phyloP scores from a whole-genome alignment of 2,888 invertebrate species.

The Synergus gifuensis region DNA sequence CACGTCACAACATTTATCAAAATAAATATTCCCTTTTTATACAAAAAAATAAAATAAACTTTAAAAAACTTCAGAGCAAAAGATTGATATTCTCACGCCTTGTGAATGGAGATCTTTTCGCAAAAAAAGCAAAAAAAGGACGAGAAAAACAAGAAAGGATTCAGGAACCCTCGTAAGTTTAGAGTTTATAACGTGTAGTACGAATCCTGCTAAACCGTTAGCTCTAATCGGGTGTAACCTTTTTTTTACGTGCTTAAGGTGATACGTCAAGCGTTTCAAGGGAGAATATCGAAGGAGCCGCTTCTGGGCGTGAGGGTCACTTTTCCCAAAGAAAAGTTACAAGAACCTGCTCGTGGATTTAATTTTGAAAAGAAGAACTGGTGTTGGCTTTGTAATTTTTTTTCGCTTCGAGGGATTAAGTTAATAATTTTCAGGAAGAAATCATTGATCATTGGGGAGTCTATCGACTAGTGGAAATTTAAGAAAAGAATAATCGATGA shows the following conservation, averaged over 20 bases:
- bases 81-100: conserved; percentile 48
- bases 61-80: background rate
- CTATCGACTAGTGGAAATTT: background rate
- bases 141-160: conserved; percentile 44
- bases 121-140: conserved; percentile 44
- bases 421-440: conserved; percentile 46
- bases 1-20: conserved; percentile 7
- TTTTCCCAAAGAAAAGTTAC: conserved; percentile 14
- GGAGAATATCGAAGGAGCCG: conserved; percentile 13
- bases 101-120: background rate
- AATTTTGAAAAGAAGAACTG: conserved; percentile 9
- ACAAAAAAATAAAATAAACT: conserved; percentile 26
- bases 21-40: background rate
- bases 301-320: conserved; percentile 8
- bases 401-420: conserved; percentile 39
- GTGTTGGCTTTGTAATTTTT: background rate
- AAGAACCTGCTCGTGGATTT: conserved; percentile 26
- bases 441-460: conserved; percentile 31
- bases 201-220: conserved; percentile 44
- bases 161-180: background rate
- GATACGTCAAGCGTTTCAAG: conserved; percentile 39
- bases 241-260: conserved; percentile 24
- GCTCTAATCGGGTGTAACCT: conserved; percentile 50
- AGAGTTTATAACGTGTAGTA: conserved; percentile 8
- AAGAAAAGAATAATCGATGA: conserved; percentile 10